Conservation (phyloP, 2,888 invertebrate genomes). For the Sesia apiformis region DNA sequence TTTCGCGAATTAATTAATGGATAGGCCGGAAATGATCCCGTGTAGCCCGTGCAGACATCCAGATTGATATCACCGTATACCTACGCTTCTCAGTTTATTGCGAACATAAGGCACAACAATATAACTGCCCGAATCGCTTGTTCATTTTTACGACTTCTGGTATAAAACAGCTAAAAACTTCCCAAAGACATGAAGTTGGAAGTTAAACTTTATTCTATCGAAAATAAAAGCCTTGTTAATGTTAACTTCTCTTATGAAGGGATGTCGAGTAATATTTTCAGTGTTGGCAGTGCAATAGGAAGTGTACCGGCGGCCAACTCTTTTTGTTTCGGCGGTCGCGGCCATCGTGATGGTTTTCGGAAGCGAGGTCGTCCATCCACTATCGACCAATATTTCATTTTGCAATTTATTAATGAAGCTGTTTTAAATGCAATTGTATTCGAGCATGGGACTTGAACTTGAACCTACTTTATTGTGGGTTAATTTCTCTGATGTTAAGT, state of each 20-base stretch:
- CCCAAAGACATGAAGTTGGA: not conserved
- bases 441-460: not conserved
- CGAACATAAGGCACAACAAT: too few species aligned
- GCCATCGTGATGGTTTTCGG: slow-evolving; percentile 60
- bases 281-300: slow-evolving; percentile 67
- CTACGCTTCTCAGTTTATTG: too few species aligned
- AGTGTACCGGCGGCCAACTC: slow-evolving; percentile 51
- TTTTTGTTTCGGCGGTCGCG: slow-evolving; percentile 60
- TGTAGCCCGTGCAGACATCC: too few species aligned
- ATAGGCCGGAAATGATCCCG: too few species aligned
- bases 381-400: slow-evolving; percentile 58
- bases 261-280: slow-evolving; percentile 63
- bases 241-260: slow-evolving; percentile 38
- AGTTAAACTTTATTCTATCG: not conserved
- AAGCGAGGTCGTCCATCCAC: slow-evolving; percentile 58
- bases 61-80: too few species aligned
- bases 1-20: too few species aligned
- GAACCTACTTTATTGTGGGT: not conserved
- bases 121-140: not conserved
- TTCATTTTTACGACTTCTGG: not conserved
- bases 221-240: slow-evolving; percentile 21
- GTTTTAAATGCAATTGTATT: not conserved
- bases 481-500: not conserved
- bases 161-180: not conserved
- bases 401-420: slow-evolving; percentile 45